Conservation (phyloP, 2,113 vertebrate species). For the Echinops telfairi region DNA sequence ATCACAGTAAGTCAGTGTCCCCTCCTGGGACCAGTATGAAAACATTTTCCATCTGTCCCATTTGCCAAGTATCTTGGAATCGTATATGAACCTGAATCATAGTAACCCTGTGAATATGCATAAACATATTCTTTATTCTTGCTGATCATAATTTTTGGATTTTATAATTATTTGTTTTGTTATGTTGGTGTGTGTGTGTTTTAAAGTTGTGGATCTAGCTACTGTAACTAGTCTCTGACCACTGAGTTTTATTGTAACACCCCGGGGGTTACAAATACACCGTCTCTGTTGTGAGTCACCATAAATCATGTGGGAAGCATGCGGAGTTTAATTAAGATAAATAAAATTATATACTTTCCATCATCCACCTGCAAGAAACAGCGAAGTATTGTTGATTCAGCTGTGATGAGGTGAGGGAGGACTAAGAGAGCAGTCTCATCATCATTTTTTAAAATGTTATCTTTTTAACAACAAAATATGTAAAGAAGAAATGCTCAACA, state of each 20-base stretch:
- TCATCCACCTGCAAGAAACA: conserved; percentile 49
- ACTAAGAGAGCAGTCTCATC: not conserved
- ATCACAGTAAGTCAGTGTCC: not conserved
- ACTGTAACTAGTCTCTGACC: not conserved
- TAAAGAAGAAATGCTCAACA: not conserved
- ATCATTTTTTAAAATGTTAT: conserved; percentile 14
- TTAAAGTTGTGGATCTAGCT: not conserved
- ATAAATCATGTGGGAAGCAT: conserved; percentile 47
- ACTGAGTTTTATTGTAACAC: not conserved
- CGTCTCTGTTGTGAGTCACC: conserved; percentile 25
- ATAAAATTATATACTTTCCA: conserved; percentile 27
- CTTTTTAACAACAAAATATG: not conserved
- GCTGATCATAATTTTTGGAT: not conserved
- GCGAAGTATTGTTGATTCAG: conserved; percentile 58
- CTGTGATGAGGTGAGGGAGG: not conserved
- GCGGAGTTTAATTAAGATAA: conserved; percentile 69
- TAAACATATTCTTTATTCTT: not conserved
- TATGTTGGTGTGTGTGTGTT: not conserved
- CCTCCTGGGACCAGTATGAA: not conserved
- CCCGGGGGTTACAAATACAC: not conserved
- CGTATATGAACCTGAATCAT: not conserved
- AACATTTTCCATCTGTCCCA: not conserved
- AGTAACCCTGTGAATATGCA: not conserved
- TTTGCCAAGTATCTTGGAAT: not conserved
- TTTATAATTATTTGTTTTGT: not conserved